Base-by-base conservation (phyloP, 2,888 invertebrate genomes). In the Oscheius onirici region DNA sequence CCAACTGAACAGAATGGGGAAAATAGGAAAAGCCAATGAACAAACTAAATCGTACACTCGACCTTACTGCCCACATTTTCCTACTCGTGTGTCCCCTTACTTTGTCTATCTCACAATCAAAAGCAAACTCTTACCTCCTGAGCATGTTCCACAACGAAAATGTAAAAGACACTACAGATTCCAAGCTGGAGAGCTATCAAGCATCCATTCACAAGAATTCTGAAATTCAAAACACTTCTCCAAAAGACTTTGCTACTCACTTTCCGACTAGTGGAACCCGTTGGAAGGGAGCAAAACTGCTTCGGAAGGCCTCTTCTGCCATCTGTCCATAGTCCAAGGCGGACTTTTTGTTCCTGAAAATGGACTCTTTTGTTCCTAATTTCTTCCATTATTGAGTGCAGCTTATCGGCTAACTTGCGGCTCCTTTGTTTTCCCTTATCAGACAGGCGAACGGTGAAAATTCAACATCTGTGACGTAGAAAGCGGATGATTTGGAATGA, bases 241-340 rank as follows among this genome's bases (percentile, higher is more conserved):
- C 22, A 51, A 2, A 6, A 63, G 24, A 51, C 11, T 34, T 63
- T 22, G n/a, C n/a, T n/a, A 68, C 41, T 34, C 49, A 82, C 82
- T 76, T 79, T 20, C 78, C 78, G 6, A 79, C 43, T 13, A 77
- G 67, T 28, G 77, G 78, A 58, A 82, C 72, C 34, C 63, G 76
- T n/a, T 78, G 69, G 17, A 85, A 28, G 1, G 76, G 75, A 5
- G 55, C 34, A 40, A 79, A 85, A 67, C 82, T 81, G 28, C 73
- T 74, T 73, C 82, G 66, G 86, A 79, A 80, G 76, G 85, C 69
- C 80, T 85, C 79, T 86, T 88, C 77, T 22, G 88, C 87, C 41
- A 89, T 87, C 67, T 87, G 85, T 17, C 88, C 88, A 81, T 89
- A 89, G 75, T 88, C 88, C 70, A 89, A 63, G 13, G 66, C 52